Base-by-base conservation (phyloP, 2,797 vertebrate species). In the Salmo trutta region DNA sequence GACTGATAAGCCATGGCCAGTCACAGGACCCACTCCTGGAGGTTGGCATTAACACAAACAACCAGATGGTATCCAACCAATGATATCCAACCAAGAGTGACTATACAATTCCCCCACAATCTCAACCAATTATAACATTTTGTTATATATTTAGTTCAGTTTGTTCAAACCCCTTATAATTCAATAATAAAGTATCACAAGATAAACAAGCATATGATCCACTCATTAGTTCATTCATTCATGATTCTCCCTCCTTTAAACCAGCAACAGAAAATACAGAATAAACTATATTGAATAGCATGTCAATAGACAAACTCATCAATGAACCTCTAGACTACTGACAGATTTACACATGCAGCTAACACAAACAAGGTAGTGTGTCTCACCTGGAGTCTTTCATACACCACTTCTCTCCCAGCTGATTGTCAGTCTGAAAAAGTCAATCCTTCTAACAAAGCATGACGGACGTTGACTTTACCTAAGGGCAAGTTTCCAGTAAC, bases 401-500 rank as follows among this genome's bases (percentile, higher is more conserved):
- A 56, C 51, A 15, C 5, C 21, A 17, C 24, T 6, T 12, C 31
- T 73, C 7, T 54, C 29, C 8, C 1, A 5, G 75, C 56, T 73
- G 31, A 41, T 21, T 33, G 67, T 15, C 54, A 36, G 10, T 62
- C 73, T 59, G 16, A 10, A 33, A 21, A 29, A 21, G 54, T 21
- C 5, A 69, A 33, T 56, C 29, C 66, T 29, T 56, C 66, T 21
- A 41, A 65, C 67, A 79, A 68, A 70, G 52, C 19, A 54, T 21
- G 53, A 54, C 17, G 52, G 36, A 74, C 73, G 77, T 79, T 19
- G 53, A 75, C 79, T 75, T 79, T 90, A 91, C 89, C 91, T 90
- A 83, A 54, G 51, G 8, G 72, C 54, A 75, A 52, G 77, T 53
- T 8, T 84, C 81, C 75, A 75, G 74, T 83, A 36, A 77, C 77